Base-by-base conservation (phyloP, 2,888 invertebrate genomes). In the Eueremaeus valkanovi region DNA sequence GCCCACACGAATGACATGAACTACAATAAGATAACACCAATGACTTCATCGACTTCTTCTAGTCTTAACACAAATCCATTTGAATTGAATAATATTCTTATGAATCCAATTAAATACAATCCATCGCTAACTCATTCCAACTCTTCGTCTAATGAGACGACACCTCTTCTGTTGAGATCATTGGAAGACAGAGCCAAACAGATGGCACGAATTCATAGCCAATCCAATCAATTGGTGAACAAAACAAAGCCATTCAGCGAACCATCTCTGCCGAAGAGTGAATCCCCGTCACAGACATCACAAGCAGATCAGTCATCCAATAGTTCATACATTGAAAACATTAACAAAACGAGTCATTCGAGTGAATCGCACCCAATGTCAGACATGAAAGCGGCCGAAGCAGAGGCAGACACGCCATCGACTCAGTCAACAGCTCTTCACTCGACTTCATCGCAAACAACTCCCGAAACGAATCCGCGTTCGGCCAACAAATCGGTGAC, bases 401-500 rank as follows among this genome's bases (percentile, higher is more conserved):
- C 18, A 36, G 51, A 45, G 29, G 27, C 21, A 21, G 33, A 55
- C 13, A 42, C 61, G 13, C 36, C 58, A 36, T 55, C 51, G 3
- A 61, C 51, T 66, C 55, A 74, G 29, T 58, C 33, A 11, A 45
- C 61, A 49, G 74, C 74, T 16, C 36, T 45, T 21, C 33, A 74
- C 5, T 61, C 61, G 18, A 31, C 58, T n/a, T 40, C 61, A 74
- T 36, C 74, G 11, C 31, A 49, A 70, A 40, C 63, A 45, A 55
- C 31, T 0, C 27, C 63, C 1, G 42, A 31, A 29, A 63, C 55
- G 21, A 63, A 21, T 16, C n/a, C 68, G n/a, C 45, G 24, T 31
- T 33, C 63, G 24, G 27, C 40, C 33, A 58, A 58, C 55, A 76
- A 76, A 61, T 74, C 74, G 29, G 76, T 76, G 1, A 72, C 76